Base-by-base conservation (phyloP, 1,140 invertebrate species). In the Cardiocondyla obscurior region DNA sequence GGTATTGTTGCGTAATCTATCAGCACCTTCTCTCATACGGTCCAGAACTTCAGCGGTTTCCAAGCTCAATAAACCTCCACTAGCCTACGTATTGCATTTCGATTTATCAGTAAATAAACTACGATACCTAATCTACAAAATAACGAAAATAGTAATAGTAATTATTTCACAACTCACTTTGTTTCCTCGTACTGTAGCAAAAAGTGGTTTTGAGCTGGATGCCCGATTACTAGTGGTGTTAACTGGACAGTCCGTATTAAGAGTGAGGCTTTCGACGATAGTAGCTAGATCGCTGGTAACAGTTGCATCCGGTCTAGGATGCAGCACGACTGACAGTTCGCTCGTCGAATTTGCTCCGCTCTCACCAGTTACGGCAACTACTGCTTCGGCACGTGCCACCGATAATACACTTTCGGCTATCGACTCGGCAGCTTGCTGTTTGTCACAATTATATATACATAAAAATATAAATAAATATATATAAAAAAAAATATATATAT, bases 351-450 rank as follows among this genome's bases (percentile, higher is more conserved):
- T 94, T n/a, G 94, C 94, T 81, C 95, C 95, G 55, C 94, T 94
- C 92, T 95, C 95, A 22, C 94, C 94, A 6, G 95, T 95, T 0
- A 96, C 95, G 55, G 95, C 95, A 16, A 96, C 95, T 30, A 96
- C 95, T 39, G 97, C 96, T 92, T 97, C 97, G 4, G 96, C 96
- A 64, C 97, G 96, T 14, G 97, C 97, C 74, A 98, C 96, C 49
- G 96, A 97, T 60, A 98, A 94, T 81, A 98, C 96, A 91, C 95
- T 97, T 89, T 99, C 98, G 5, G 98, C 97, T 88, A 99, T 97
- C 53, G 97, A 97, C 93, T 98, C 97, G 10, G 98, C 98, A 81
- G 98, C 96, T 95, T 99, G 97, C 93, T 95, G 84, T 30, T 88
- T 81, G 72, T 12, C 19, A 2, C 33, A 39, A 25, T 14, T 14